Evolutionary conservation across 1,140 invertebrate genomes (phyloP), one percentile per base, ranked within the genome.

Genomic region (Drosophila insularis): DNA sequence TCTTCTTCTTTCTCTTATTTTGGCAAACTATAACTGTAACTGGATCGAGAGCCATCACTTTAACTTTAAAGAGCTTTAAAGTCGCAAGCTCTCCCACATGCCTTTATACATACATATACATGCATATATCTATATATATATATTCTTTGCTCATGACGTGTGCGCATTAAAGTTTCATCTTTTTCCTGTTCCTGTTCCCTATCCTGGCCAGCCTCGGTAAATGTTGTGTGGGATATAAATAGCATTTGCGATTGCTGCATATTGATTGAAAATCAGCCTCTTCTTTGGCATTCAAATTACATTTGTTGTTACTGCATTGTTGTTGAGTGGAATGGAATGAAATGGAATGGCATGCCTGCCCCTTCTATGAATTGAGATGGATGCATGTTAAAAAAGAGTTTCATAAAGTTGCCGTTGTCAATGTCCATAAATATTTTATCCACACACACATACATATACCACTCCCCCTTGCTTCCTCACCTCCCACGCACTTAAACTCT

Each of bases 361-460:
- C 5, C 27, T 27, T 4, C 32, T 8, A 35, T 35, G 32, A 35
- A 35, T 35, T 35, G 7, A 8, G 32, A 35, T 35, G 32, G 32
- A 66, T 35, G 37, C 31, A 31, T 58, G 55, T 58, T 37, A 23
- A 66, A 56, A 80, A 75, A 76, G 61, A 73, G 70, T 82, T 82
- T 86, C 74, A 87, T 77, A 73, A 77, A 76, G 64, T 80, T 75
- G 66, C 68, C 50, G 65, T 68, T 81, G 79, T 82, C 80, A 71
- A 75, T 80, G 76, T 69, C 62, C 80, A 84, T 84, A 84, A 84
- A 84, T 84, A 82, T 75, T 81, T 75, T 67, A 66, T 68, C 59
- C 32, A 65, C 71, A 59, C 65, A 69, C 63, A 46, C 54, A n/a
- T n/a, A 46, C 55, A 37, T 55, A 13, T 43, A 11, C 27, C 37